Conservation (phyloP, 2,113 vertebrate species). For the Girardinichthys multiradiatus region DNA sequence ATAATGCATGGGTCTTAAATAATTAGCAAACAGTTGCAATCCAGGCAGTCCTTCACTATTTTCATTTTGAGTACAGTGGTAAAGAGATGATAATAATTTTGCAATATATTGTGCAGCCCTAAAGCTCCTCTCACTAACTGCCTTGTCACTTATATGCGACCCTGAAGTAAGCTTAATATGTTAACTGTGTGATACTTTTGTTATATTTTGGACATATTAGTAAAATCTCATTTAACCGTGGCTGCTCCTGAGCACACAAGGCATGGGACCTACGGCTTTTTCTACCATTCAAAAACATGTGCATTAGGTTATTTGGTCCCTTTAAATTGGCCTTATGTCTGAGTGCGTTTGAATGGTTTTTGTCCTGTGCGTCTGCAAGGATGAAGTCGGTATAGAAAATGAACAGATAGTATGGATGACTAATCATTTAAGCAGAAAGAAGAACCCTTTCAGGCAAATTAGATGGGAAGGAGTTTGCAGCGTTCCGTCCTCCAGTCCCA, state of each 20-base stretch:
- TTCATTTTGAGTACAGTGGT: too few species aligned
- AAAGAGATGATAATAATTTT: not conserved
- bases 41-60: too few species aligned
- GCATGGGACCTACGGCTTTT: not conserved
- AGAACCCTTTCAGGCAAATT: slow-evolving; percentile 6
- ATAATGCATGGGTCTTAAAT: not conserved
- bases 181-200: not conserved
- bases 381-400: not conserved
- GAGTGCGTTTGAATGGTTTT: not conserved
- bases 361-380: not conserved
- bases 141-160: not conserved
- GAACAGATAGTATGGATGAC: not conserved
- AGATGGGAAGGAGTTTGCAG: slow-evolving; percentile 20
- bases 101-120: not conserved
- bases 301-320: not conserved
- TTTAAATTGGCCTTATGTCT: not conserved
- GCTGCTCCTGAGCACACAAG: not conserved
- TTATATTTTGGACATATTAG: not conserved
- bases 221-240: not conserved
- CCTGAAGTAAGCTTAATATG: not conserved
- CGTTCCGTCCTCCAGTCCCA: slow-evolving; percentile 20
- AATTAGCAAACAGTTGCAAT: not conserved
- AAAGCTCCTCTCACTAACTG: not conserved
- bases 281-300: not conserved
- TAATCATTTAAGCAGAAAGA: not conserved